Evolutionary conservation across 1,140 invertebrate genomes (phyloP).

Genomic region (Trinorchestia longiramus): DNA sequence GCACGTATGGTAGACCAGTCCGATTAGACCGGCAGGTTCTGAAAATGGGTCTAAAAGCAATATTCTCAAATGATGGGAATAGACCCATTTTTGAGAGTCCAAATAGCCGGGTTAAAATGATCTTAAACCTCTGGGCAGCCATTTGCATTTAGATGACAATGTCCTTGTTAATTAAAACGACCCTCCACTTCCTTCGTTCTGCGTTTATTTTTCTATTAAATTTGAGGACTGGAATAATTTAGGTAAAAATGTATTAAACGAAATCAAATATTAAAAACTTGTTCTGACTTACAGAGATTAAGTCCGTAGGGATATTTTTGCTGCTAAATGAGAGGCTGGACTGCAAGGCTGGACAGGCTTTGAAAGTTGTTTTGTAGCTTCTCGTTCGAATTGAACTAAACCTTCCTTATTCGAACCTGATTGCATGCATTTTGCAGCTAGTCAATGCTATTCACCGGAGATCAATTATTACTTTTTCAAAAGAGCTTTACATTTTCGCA

Average conservation of each 20-base stretch:
- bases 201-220: not conserved
- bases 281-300: not conserved
- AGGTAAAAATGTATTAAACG: not conserved
- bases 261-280: not conserved
- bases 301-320: not conserved
- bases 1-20: not conserved
- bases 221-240: slow-evolving; percentile 15
- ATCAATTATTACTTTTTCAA: not conserved
- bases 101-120: slow-evolving; percentile 39
- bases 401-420: not conserved
- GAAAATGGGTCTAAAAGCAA: slow-evolving; percentile 19
- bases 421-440: not conserved
- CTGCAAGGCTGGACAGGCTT: not conserved
- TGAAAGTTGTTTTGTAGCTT: not conserved
- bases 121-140: slow-evolving; percentile 16
- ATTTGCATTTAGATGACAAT: slow-evolving; percentile 55
- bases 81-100: slow-evolving; percentile 28
- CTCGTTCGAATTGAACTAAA: not conserved
- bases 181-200: not conserved
- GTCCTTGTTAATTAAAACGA: slow-evolving; percentile 49
- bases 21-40: not conserved
- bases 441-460: not conserved
- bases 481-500: not conserved
- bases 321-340: not conserved
- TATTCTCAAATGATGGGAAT: slow-evolving; percentile 45